A percentile compares a stretch with the other conserved stretches of the same genome.
Conservation (phyloP, 2,797 vertebrate genomes). For the Mallotus villosus region DNA sequence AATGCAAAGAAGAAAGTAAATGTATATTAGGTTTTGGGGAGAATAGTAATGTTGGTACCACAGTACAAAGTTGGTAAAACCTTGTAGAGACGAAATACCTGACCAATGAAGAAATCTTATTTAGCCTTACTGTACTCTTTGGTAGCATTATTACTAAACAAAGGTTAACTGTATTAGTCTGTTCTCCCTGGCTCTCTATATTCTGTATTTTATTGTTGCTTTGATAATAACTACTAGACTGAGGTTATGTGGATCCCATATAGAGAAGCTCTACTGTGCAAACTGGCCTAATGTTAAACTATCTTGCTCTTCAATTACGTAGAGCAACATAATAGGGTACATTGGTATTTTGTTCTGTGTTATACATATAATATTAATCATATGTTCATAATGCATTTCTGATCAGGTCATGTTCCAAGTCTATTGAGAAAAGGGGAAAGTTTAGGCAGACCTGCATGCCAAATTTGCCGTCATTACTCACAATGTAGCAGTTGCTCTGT, state of each 20-base stretch:
- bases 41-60: too few relatives aligned
- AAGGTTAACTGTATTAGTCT: background rate
- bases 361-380: too few relatives aligned
- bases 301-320: slow-evolving; percentile 25
- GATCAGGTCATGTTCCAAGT: slow-evolving; percentile 25
- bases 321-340: slow-evolving; percentile 7
- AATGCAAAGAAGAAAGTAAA: too few relatives aligned
- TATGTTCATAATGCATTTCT: slow-evolving; percentile 47
- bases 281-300: slow-evolving; percentile 55
- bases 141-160: slow-evolving; percentile 34
- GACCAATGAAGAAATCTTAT: too few relatives aligned
- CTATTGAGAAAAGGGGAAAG: slow-evolving; percentile 47
- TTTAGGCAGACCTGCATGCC: slow-evolving; percentile 65
- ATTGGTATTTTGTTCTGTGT: slow-evolving; percentile 19
- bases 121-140: too few relatives aligned
- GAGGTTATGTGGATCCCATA: background rate
- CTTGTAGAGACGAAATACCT: too few relatives aligned
- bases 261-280: slow-evolving; percentile 52
- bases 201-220: too few relatives aligned
- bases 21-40: too few relatives aligned
- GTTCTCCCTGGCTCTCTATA: too few relatives aligned
- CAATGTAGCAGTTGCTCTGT: slow-evolving; percentile 40
- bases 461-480: slow-evolving; percentile 61
- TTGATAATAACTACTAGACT: too few relatives aligned
- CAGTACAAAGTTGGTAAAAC: too few relatives aligned